Percentiles rank a stretch among this genome's conserved stretches.
phyloP scores from a whole-genome alignment of 2,113 vertebrate species.

The Cyphomyrus plagiostoma region DNA sequence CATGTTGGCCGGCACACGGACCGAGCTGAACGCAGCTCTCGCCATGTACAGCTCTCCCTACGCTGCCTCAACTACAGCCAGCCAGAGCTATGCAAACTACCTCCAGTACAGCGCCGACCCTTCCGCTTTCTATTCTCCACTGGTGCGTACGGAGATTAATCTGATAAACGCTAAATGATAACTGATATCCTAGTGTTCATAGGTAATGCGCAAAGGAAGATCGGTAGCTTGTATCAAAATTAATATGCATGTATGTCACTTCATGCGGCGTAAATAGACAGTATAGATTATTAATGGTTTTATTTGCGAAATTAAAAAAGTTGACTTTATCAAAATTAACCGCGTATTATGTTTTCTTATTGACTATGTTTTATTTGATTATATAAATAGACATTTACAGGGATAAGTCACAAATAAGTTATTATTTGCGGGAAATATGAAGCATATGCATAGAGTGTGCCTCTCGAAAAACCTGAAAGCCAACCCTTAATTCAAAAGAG shows the following conservation, averaged over 20 bases:
- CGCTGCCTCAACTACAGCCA: conserved; percentile 68
- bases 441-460: background rate
- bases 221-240: background rate
- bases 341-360: background rate
- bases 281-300: background rate
- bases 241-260: background rate
- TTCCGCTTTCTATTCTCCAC: conserved; percentile 73
- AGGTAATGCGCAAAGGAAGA: background rate
- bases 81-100: conserved; percentile 82
- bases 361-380: background rate
- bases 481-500: background rate
- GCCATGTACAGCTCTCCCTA: conserved; percentile 84
- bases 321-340: background rate
- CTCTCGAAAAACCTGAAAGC: background rate
- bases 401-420: background rate
- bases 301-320: background rate
- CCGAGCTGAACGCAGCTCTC: conserved; percentile 82
- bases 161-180: conserved; percentile 13
- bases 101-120: conserved; percentile 81
- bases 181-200: background rate
- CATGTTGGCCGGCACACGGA: conserved; percentile 75
- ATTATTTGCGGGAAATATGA: background rate
- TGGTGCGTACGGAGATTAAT: conserved; percentile 71
- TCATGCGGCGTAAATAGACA: background rate
- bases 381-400: background rate